phyloP scores from a whole-genome alignment of 2,888 invertebrate species.

The Serrognathus titanus region DNA sequence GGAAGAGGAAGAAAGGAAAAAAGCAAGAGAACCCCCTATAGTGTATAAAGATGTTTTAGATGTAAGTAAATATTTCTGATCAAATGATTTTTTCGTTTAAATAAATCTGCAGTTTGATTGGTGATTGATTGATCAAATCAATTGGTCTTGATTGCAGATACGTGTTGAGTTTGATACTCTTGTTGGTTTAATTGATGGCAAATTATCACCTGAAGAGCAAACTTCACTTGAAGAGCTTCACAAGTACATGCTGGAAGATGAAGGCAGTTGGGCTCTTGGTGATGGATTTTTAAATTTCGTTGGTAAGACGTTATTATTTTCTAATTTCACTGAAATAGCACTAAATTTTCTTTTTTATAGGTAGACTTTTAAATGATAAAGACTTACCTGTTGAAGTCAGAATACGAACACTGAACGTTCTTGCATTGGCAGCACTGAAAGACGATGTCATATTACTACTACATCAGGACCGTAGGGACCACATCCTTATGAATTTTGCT shows the following conservation, averaged over 20 bases:
- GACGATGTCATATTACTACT: conserved; percentile 86
- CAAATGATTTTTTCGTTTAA: too few species aligned
- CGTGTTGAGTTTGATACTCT: conserved; percentile 72
- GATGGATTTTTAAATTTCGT: conserved; percentile 83
- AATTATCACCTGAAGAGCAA: conserved; percentile 71
- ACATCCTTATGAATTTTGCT: conserved; percentile 85
- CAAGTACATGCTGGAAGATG: conserved; percentile 83
- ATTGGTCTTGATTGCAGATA: conserved; percentile 50
- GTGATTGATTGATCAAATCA: background rate
- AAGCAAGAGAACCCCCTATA: conserved; percentile 74
- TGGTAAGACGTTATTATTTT: conserved; percentile 51
- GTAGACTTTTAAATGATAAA: conserved; percentile 62
- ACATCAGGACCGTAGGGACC: conserved; percentile 86
- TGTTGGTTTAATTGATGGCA: conserved; percentile 64
- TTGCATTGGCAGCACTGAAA: conserved; percentile 75
- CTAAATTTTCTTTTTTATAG: conserved; percentile 38
- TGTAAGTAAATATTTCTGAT: conserved; percentile 50
- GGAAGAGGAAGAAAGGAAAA: conserved; percentile 67
- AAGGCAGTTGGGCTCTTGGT: conserved; percentile 90
- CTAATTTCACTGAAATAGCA: background rate
- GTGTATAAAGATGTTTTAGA: conserved; percentile 69
- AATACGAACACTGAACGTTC: conserved; percentile 65
- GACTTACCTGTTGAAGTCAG: conserved; percentile 59
- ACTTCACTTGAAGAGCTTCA: conserved; percentile 77
- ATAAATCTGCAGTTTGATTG: background rate